Percentiles rank a stretch among this genome's conserved stretches.
Conservation (phyloP, 2,797 vertebrate species). For the Pyrrhura leucotis region DNA sequence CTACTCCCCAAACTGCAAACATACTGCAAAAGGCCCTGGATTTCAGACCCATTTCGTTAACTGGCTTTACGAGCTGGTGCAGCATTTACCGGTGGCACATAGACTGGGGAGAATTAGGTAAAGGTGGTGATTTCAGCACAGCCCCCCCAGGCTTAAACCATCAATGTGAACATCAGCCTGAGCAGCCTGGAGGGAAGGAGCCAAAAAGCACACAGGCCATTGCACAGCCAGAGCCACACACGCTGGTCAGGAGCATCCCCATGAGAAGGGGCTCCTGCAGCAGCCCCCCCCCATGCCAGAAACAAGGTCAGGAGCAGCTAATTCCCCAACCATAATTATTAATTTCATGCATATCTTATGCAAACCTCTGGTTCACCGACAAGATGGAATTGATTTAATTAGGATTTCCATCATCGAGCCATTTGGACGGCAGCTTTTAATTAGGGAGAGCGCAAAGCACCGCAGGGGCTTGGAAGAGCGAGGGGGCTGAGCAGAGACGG, state of each 20-base stretch:
- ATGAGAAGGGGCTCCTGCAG: background rate
- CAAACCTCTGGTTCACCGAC: constrained; percentile 68
- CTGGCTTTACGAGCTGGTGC: background rate
- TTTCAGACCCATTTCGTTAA: background rate
- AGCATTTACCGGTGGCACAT: rapidly evolving
- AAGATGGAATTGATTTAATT: constrained; percentile 82
- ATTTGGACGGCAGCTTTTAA: constrained; percentile 76
- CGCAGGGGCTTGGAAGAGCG: background rate
- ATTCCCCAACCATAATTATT: constrained; percentile 73
- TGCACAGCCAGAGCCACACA: background rate
- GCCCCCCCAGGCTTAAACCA: background rate
- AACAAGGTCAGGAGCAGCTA: constrained; percentile 38
- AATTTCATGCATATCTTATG: constrained; percentile 77
- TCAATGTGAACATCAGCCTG: background rate
- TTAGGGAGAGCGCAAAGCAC: constrained; percentile 59
- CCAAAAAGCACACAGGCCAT: rapidly evolving
- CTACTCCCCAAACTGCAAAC: background rate
- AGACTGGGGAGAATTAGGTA: background rate
- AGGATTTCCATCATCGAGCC: constrained; percentile 75
- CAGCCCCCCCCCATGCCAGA: background rate
- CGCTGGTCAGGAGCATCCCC: rapidly evolving
- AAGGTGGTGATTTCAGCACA: background rate
- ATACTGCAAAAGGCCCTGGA: background rate
- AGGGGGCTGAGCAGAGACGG: background rate
- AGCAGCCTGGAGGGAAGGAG: background rate